Evolutionary conservation across 64 coral and sea anemone genomes (phyloP), one percentile per base, ranked within the genome.

Genomic region (Pocillopora damicornis): DNA sequence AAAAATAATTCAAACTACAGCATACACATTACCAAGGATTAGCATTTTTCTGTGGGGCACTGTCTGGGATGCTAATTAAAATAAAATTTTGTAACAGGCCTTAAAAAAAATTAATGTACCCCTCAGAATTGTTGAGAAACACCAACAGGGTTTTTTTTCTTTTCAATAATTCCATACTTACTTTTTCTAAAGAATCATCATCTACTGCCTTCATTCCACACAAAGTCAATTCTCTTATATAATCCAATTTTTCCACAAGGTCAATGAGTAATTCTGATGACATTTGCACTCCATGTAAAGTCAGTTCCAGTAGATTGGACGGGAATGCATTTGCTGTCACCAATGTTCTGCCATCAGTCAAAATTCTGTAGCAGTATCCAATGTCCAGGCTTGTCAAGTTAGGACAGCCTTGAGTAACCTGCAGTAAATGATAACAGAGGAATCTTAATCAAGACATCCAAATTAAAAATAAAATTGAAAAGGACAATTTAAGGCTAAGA

Each of bases 341-440:
- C 0, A 81, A 81, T n/a, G 60, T 76, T 15, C 61, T 83, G 22
- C 94, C 91, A 63, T 90, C 79, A 22, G 85, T 88, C 76, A 90
- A 75, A 89, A 88, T 87, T 80, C 91, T 89, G 61, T 96, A 96
- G 67, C 94, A 96, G n/a, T 90, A 96, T 15, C 94, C 91, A 73
- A 96, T 79, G 59, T 96, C 94, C 36, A 96, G 94, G 20, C 74
- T n/a, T 22, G 88, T 81, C 23, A 96, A 88, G 25, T 83, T 69
- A 62, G 88, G 94, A 77, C 94, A 96, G 1, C 94, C 91, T 71
- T 16, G 57, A 1, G 87, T 79, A 75, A 96, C 77, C 94, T 94
- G 9, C 3, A 26, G 45, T 59, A 63, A 22, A 60, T 18, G 13
- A 79, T 60, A 16, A 13, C 35, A 73, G 42, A 51, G 0, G 42